Evolutionary conservation across 2,797 vertebrate genomes (phyloP).

Genomic region (Gymnoscopelus braueri): DNA sequence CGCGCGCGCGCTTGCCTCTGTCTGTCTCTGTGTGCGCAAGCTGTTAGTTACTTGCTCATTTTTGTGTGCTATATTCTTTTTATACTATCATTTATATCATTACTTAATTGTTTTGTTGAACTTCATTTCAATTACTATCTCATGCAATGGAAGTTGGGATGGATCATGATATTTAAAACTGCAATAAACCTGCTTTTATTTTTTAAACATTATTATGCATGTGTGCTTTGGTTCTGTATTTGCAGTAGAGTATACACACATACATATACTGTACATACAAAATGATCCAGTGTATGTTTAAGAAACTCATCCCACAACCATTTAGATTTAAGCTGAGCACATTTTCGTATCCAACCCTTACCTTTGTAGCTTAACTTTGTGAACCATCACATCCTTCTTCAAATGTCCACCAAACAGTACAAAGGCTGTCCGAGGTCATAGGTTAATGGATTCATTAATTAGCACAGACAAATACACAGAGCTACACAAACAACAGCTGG

Average conservation of each 20-base stretch:
- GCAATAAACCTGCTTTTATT: constrained; percentile 83
- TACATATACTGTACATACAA: too few relatives aligned
- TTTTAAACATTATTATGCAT: constrained; percentile 52
- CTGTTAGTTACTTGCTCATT: background rate
- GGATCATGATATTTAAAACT: constrained; percentile 67
- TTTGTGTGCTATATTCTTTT: constrained; percentile 29
- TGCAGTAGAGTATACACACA: background rate
- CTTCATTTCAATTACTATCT: constrained; percentile 56
- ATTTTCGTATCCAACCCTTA: constrained; percentile 46
- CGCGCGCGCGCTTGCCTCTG: too few relatives aligned
- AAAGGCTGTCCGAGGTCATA: constrained; percentile 56
- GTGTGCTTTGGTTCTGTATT: background rate
- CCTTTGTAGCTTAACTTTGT: constrained; percentile 50
- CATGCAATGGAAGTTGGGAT: constrained; percentile 54
- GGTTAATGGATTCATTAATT: constrained; percentile 76
- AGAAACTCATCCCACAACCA: constrained; percentile 1
- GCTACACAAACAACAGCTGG: constrained; percentile 65
- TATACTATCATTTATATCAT: constrained; percentile 41
- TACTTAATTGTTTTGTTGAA: constrained; percentile 39
- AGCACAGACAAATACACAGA: constrained; percentile 63
- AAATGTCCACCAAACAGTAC: constrained; percentile 40
- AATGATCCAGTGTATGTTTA: constrained; percentile 30
- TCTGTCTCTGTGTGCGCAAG: too few relatives aligned
- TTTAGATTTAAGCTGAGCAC: constrained; percentile 13
- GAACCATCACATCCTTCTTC: constrained; percentile 32